These are phyloP conservation scores for Scaptomyza flava DNA, from an alignment of 2,888 invertebrate species.

Conservation along the genomic window DNA sequence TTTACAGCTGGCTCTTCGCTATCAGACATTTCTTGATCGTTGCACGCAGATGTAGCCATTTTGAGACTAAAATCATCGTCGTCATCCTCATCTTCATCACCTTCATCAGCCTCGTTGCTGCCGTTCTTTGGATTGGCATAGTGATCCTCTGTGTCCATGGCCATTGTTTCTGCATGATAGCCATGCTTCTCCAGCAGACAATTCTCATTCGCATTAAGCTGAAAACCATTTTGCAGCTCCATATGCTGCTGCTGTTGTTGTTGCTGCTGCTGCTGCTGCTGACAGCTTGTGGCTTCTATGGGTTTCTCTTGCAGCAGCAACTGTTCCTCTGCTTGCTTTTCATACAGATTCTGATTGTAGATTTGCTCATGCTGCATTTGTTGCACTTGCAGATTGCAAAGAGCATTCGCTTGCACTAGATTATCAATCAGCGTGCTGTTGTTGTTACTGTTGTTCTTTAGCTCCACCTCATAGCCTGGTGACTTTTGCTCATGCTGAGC, in stretches of 20 bases:
- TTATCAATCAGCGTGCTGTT: conserved; percentile 12
- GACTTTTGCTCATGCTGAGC: conserved; percentile 60
- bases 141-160: conserved; percentile 66
- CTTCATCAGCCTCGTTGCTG: conserved; percentile 35
- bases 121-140: conserved; percentile 31
- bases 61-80: conserved; percentile 82
- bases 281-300: conserved; percentile 42
- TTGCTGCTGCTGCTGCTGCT: conserved; percentile 59
- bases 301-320: conserved; percentile 38
- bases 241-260: conserved; percentile 48
- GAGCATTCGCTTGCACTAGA: conserved; percentile 23
- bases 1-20: conserved; percentile 82
- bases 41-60: conserved; percentile 79
- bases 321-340: conserved; percentile 49
- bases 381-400: conserved; percentile 44
- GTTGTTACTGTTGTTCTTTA: conserved; percentile 39
- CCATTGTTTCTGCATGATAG: conserved; percentile 54
- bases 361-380: conserved; percentile 41
- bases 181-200: conserved; percentile 64
- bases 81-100: conserved; percentile 77
- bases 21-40: conserved; percentile 81
- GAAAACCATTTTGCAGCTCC: conserved; percentile 52
- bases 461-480: conserved; percentile 62
- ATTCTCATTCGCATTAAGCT: conserved; percentile 27
- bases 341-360: conserved; percentile 50